Base-by-base conservation (phyloP, 2,888 invertebrate species). In the Portevinia maculata region DNA sequence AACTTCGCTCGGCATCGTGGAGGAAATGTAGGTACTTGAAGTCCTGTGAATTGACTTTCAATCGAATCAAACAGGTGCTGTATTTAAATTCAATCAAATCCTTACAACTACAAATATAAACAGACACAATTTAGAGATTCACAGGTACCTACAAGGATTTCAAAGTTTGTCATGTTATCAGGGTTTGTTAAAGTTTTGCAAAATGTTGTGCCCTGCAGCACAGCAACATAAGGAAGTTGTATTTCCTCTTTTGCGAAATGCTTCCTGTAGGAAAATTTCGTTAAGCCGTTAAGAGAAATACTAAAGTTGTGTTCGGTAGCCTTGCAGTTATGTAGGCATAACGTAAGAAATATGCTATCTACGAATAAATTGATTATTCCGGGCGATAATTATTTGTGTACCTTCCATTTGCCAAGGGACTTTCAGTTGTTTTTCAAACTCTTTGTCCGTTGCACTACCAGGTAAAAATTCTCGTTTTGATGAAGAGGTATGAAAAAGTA, bases 31-130 rank as follows among this genome's bases (percentile, higher is more conserved):
- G n/a, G n/a, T 76, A 62, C 32, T 48, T 44, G 17, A 50, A 50
- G 57, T 71, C 41, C 57, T 78, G 9, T 9, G 64, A 64, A 78
- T 70, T 70, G 64, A 57, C 50, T 37, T 15, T 59, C 70, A 78
- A 78, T 64, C 34, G 50, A 32, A 50, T 44, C 50, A 71, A 9
- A 32, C 19, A 69, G 60, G 52, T 48, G 28, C 76, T 62, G 76
- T 65, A 62, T 76, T 76, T 62, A 30, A 78, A 70, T 64, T 78
- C 50, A 78, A 70, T 70, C 55, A 50, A 70, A 70, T 76, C 30
- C 52, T n/a, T n/a, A n/a, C n/a, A n/a, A n/a, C 48, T 24, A 24
- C 48, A 48, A 34, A 67, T 17, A 30, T 24, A 48, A 7, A 7
- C 24, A 15, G 30, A 5, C 9, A 0, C 21, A 21, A 1, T 11